Percentiles rank a stretch among this genome's conserved stretches.
phyloP scores from a whole-genome alignment of 1,140 invertebrate species.

The Maconellicoccus hirsutus region DNA sequence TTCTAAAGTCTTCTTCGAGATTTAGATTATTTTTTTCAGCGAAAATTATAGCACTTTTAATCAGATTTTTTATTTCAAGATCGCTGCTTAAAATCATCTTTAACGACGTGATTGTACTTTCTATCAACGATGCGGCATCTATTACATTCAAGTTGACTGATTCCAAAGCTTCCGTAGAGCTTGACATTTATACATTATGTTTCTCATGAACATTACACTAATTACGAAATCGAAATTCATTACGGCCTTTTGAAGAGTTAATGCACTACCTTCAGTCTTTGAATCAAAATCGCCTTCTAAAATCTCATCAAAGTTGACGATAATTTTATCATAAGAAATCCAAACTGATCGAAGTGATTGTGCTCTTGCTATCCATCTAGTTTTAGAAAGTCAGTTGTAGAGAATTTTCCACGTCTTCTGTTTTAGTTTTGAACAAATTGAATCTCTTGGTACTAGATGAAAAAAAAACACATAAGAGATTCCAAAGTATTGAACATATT shows the following conservation, averaged over 20 bases:
- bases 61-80: not conserved
- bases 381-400: constrained; percentile 19
- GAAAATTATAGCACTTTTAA: too few species aligned
- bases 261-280: not conserved
- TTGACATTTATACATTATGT: constrained; percentile 19
- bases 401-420: constrained; percentile 1
- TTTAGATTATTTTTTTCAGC: constrained; percentile 7
- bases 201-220: constrained; percentile 20
- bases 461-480: constrained; percentile 17
- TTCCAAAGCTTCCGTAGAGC: constrained; percentile 15
- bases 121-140: not conserved
- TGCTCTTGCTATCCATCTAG: constrained; percentile 18
- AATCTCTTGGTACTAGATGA: constrained; percentile 18
- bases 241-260: constrained; percentile 15
- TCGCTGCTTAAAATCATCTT: not conserved
- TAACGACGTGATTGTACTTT: not conserved
- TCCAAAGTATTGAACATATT: constrained; percentile 22
- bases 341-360: constrained; percentile 8
- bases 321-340: constrained; percentile 8
- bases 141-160: not conserved
- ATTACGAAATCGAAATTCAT: constrained; percentile 20
- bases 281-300: constrained; percentile 13
- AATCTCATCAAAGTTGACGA: constrained; percentile 21
- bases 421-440: constrained; percentile 9
- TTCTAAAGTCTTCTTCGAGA: not conserved